A percentile compares a stretch with the other conserved stretches of the same genome.
phyloP scores from a whole-genome alignment of 2,113 vertebrate genomes.

The Ancistrus triradiatus region DNA sequence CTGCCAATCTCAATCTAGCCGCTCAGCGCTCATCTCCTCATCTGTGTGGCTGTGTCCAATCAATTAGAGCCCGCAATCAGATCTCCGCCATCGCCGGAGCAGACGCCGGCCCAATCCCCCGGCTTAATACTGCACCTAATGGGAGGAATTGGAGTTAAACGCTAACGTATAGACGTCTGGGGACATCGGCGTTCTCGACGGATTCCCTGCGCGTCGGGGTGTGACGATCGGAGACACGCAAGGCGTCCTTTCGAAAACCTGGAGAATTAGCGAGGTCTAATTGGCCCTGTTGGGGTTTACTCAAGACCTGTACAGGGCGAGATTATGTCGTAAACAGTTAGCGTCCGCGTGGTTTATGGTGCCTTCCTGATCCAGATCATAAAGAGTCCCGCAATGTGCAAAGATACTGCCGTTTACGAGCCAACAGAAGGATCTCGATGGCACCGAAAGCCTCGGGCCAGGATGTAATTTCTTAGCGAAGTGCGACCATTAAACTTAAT shows the following conservation, averaged over 20 bases:
- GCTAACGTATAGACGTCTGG: slow-evolving; percentile 28
- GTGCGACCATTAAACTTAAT: slow-evolving; percentile 45
- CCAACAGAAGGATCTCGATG: slow-evolving; percentile 34
- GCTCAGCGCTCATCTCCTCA: slow-evolving; percentile 62
- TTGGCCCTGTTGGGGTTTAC: not conserved
- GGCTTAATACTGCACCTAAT: slow-evolving; percentile 39
- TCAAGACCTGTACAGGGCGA: not conserved
- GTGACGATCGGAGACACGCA: slow-evolving; percentile 12
- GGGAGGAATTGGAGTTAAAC: slow-evolving; percentile 33
- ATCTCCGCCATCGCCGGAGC: slow-evolving; percentile 57
- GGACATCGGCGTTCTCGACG: slow-evolving; percentile 15
- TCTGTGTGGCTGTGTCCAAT: slow-evolving; percentile 64
- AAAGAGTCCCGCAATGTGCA: slow-evolving; percentile 1
- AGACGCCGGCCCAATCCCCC: slow-evolving; percentile 42
- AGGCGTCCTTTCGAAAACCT: not conserved
- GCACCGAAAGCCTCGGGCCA: slow-evolving; percentile 29
- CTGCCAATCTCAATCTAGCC: slow-evolving; percentile 73
- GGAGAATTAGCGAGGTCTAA: not conserved
- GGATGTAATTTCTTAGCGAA: slow-evolving; percentile 30
- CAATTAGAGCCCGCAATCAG: slow-evolving; percentile 71
- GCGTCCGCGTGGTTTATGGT: not conserved
- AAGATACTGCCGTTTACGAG: slow-evolving; percentile 15
- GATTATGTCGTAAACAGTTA: not conserved
- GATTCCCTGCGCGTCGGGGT: slow-evolving; percentile 19
- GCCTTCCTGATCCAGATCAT: not conserved